These are phyloP conservation scores for Brachyalestes nurse DNA, from an alignment of 2,797 vertebrate genomes.

Conservation along the genomic window DNA sequence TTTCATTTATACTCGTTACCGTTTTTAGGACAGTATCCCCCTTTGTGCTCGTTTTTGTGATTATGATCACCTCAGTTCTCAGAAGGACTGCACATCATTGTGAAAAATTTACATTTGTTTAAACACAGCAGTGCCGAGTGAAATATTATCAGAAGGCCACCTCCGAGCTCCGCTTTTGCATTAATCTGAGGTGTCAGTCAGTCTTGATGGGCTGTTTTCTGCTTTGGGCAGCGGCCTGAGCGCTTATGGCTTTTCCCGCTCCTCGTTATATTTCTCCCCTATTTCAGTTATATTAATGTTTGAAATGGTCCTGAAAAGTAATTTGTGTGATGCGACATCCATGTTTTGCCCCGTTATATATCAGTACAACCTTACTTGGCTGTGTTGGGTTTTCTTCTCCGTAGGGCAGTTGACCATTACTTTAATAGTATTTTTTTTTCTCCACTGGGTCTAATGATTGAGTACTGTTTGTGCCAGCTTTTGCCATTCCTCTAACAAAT, in stretches of 20 bases:
- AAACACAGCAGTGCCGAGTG: constrained; percentile 22
- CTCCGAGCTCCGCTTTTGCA: constrained; percentile 41
- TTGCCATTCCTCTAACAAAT: constrained; percentile 76
- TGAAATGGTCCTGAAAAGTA: constrained; percentile 62
- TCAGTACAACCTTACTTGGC: constrained; percentile 49
- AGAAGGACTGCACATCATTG: constrained; percentile 41
- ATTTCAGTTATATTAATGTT: constrained; percentile 60
- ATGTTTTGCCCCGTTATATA: constrained; percentile 66
- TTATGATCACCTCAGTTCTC: neutral
- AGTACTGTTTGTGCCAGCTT: constrained; percentile 65
- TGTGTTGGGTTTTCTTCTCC: constrained; percentile 41
- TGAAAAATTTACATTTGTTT: constrained; percentile 47
- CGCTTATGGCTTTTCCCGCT: constrained; percentile 47
- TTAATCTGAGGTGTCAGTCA: constrained; percentile 54
- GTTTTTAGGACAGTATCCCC: constrained; percentile 36
- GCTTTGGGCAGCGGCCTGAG: constrained; percentile 40
- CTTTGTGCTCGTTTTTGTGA: neutral
- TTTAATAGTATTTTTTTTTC: constrained; percentile 65
- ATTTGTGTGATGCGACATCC: constrained; percentile 73
- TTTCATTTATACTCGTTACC: constrained; percentile 35
- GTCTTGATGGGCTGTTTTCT: constrained; percentile 49
- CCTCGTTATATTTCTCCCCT: constrained; percentile 50
- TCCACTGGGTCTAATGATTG: constrained; percentile 65
- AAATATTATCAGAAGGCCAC: constrained; percentile 33
- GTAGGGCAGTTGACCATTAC: constrained; percentile 68